Conservation (phyloP, 1,140 invertebrate species). For the Monomorium pharaonis region DNA sequence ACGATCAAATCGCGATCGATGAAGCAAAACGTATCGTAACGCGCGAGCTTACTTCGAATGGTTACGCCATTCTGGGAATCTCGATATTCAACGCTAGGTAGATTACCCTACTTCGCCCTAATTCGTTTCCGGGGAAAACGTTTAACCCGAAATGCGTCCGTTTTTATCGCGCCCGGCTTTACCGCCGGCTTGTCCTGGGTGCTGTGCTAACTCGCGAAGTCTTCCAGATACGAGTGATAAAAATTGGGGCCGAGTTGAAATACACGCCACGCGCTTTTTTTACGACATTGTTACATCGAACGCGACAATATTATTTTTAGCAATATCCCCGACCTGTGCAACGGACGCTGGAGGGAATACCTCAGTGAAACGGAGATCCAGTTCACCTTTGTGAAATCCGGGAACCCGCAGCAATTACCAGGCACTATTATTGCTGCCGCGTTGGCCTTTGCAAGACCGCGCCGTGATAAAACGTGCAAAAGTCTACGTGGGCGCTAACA, state of each 20-base stretch:
- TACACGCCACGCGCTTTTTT: not conserved
- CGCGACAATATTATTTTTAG: constrained; percentile 65
- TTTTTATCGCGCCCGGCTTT: constrained; percentile 46
- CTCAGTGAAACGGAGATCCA: constrained; percentile 43
- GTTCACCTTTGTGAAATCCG: constrained; percentile 59
- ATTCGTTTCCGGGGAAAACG: constrained; percentile 47
- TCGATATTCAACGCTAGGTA: constrained; percentile 48
- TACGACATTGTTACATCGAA: constrained; percentile 42
- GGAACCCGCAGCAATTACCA: constrained; percentile 64
- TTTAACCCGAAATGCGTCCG: constrained; percentile 46
- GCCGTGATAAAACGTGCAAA: constrained; percentile 60
- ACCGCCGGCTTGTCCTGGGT: not conserved
- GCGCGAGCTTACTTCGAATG: constrained; percentile 39
- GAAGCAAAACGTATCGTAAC: constrained; percentile 47
- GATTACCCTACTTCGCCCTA: constrained; percentile 49
- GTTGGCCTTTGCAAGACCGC: constrained; percentile 45
- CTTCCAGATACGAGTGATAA: not conserved
- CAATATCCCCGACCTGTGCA: constrained; percentile 16
- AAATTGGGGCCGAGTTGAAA: constrained; percentile 1
- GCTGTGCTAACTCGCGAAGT: constrained; percentile 37
- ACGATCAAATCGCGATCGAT: constrained; percentile 48
- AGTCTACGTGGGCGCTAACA: constrained; percentile 28
- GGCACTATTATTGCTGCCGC: constrained; percentile 65
- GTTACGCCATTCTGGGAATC: constrained; percentile 43
- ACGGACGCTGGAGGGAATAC: not conserved